phyloP scores from a whole-genome alignment of 2,113 vertebrate species.

The Scalopus aquaticus region DNA sequence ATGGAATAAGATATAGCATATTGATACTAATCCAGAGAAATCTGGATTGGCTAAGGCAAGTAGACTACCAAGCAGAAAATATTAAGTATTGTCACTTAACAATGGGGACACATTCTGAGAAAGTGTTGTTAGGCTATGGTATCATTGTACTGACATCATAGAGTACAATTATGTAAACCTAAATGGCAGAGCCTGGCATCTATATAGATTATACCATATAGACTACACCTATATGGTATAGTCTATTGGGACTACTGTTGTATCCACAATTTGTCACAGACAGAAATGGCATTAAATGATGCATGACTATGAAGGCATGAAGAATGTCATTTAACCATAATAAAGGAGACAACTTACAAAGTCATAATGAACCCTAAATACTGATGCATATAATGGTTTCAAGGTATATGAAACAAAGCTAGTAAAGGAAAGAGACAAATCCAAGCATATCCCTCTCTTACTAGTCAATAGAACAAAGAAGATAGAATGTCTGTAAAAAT shows the following conservation, averaged over 20 bases:
- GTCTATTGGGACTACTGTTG: neutral
- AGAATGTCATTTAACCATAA: neutral
- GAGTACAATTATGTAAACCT: neutral
- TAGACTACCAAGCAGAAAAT: neutral
- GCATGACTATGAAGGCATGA: neutral
- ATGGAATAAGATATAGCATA: neutral
- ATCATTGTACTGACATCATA: neutral
- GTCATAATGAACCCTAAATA: neutral
- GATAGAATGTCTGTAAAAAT: neutral
- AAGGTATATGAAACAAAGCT: neutral
- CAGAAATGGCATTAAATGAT: neutral
- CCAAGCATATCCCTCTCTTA: neutral
- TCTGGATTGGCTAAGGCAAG: neutral
- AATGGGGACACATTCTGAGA: neutral
- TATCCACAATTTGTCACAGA: neutral
- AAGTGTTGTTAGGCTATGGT: too few relatives aligned
- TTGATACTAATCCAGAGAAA: neutral
- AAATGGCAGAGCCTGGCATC: too few relatives aligned
- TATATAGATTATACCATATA: too few relatives aligned
- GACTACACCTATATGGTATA: neutral
- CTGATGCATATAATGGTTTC: neutral
- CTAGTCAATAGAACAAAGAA: neutral
- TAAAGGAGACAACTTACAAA: neutral
- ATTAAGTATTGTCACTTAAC: neutral
- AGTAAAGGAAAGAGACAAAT: neutral